These are phyloP conservation scores for Eupithecia abbreviata DNA, from an alignment of 2,888 invertebrate species.

Conservation along the genomic window DNA sequence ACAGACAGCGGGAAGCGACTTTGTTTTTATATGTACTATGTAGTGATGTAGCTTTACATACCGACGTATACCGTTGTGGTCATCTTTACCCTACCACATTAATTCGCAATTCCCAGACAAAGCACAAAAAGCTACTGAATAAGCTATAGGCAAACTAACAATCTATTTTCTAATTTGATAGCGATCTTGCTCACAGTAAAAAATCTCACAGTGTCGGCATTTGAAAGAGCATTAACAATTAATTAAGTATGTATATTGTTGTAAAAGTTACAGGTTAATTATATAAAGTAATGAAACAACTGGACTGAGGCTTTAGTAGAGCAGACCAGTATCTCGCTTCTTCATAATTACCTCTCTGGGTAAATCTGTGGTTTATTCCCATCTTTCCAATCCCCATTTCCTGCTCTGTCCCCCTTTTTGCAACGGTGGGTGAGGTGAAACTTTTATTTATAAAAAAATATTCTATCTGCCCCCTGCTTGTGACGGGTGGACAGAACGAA, in stretches of 20 bases:
- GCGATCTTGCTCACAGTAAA: conserved; percentile 17
- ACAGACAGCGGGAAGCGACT: no score
- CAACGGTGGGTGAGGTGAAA: no score
- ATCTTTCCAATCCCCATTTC: not conserved
- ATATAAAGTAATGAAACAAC: conserved; percentile 14
- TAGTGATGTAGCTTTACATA: not conserved
- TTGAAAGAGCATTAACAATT: conserved; percentile 29
- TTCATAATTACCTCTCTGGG: not conserved
- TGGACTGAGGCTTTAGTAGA: conserved; percentile 6
- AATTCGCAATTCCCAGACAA: conserved; percentile 17
- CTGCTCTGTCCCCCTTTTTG: not conserved
- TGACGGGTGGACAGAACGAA: not conserved
- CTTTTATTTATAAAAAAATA: not conserved
- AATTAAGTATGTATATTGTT: conserved; percentile 33
- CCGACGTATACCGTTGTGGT: not conserved
- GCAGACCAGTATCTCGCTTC: conserved; percentile 2
- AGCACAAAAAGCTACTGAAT: conserved; percentile 11
- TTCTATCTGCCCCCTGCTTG: not conserved
- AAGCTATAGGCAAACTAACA: conserved; percentile 5
- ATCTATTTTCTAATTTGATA: conserved; percentile 28
- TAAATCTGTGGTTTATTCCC: not conserved
- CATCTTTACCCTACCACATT: not conserved
- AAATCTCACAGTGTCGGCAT: conserved; percentile 32
- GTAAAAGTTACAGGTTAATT: conserved; percentile 40
- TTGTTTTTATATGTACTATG: no score